Evolutionary conservation across 2,113 vertebrate genomes (phyloP).

Genomic region (Etheostoma cragini): DNA sequence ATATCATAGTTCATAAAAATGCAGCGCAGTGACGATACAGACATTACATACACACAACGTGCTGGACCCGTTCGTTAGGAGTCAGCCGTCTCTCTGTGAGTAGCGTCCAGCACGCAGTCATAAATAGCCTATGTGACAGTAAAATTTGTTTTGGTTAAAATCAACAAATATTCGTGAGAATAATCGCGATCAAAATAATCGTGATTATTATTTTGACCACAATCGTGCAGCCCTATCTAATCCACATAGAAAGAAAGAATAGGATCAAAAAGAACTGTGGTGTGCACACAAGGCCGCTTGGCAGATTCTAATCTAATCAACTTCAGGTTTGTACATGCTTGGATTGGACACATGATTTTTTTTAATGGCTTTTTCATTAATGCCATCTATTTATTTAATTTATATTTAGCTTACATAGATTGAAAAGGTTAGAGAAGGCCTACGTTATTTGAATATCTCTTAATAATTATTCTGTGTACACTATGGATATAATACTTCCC

Average conservation of each 20-base stretch:
- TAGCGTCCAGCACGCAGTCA: too few relatives aligned
- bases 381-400: constrained; percentile 18
- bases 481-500: neutral
- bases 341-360: constrained; percentile 22
- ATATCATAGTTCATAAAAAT: too few relatives aligned
- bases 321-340: constrained; percentile 22
- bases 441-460: neutral
- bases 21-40: too few relatives aligned
- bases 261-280: constrained; percentile 34
- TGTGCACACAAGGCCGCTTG: neutral
- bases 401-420: constrained; percentile 1
- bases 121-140: too few relatives aligned
- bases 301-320: constrained; percentile 49
- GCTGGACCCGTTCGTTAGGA: too few relatives aligned
- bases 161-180: too few relatives aligned
- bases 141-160: too few relatives aligned
- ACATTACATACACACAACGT: too few relatives aligned
- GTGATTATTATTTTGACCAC: too few relatives aligned
- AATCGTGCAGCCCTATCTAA: constrained; percentile 25
- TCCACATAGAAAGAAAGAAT: constrained; percentile 36
- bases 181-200: too few relatives aligned
- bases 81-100: too few relatives aligned
- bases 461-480: neutral
- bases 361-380: constrained; percentile 19
- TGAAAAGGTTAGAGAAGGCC: neutral